phyloP scores from a whole-genome alignment of 2,113 vertebrate genomes.

The Corythaixoides concolor region DNA sequence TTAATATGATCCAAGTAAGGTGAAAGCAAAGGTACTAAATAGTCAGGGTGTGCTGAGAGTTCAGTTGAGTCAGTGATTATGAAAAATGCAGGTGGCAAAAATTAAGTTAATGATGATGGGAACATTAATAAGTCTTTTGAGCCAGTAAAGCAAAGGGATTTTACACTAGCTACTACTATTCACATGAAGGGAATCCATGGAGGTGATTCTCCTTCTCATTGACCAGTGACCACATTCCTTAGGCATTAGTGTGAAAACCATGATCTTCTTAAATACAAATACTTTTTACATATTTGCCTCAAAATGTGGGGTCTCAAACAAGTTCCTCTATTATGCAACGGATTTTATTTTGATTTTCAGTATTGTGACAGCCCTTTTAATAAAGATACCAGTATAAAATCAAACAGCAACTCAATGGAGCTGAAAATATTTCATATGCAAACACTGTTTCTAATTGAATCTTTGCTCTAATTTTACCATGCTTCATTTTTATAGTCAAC shows the following conservation, averaged over 20 bases:
- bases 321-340: background rate
- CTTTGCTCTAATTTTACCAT: background rate
- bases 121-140: background rate
- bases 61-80: background rate
- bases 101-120: background rate
- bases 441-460: background rate
- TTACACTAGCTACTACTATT: background rate
- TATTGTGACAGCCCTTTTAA: background rate
- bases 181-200: background rate
- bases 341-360: background rate
- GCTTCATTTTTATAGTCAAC: background rate
- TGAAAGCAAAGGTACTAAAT: background rate
- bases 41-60: background rate
- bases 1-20: background rate
- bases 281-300: background rate
- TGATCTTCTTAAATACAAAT: background rate
- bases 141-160: background rate
- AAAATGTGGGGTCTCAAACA: background rate
- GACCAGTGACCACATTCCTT: background rate
- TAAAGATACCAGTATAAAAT: background rate
- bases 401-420: background rate
- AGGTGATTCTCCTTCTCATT: background rate
- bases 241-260: background rate
- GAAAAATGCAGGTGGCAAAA: background rate
- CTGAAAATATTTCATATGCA: background rate